Base-by-base conservation (phyloP, 2,113 vertebrate species). In the Lepisosteus osseus region DNA sequence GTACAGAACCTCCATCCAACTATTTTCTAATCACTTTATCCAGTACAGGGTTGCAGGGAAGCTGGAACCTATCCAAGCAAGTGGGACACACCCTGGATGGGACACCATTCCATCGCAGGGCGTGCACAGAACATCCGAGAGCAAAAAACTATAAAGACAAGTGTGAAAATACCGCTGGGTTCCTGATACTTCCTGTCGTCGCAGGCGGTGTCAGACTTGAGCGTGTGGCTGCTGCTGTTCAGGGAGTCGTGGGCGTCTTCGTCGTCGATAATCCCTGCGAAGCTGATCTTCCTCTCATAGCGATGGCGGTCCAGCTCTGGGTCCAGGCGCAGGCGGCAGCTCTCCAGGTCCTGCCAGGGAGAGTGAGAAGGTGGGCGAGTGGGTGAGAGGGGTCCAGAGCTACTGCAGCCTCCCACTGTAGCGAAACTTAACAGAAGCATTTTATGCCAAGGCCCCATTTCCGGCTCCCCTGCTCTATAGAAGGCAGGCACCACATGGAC, bases 211-310 rank as follows among this genome's bases (percentile, higher is more conserved):
- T 99, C 97, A 4, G 97, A 99, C 86, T 97, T 99, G 77, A 99
- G 92, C 6, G 97, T 99, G 75, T 99, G 97, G 84, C 97, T 98
- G 91, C 97, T 99, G 89, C 97, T 99, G 85, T 99, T 95, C 41
- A 98, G 91, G 3, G 97, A 99, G 80, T 99, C 97, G 68, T 95
- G 97, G 2, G 95, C 91, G 47, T 99, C 97, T 84, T 99, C 98
- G 63, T 99, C 97, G 55, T 99, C 97, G 8, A 99, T 87, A 81
- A 99, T 96, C 1, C 97, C 97, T 0, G 97, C 97, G 69, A 99
- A 99, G 86, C 97, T 99, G 90, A 99, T 99, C 88, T 99, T 99
- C 84, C 97, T 94, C 79, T 99, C 97, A 65, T 99, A 99, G 83
- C 97, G 94, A 75, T 99, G 96, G 1, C 96, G 90, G 47, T 98